These are phyloP conservation scores for Poecilobothrus nobilitatus DNA, from an alignment of 2,888 invertebrate species.

Conservation along the genomic window DNA sequence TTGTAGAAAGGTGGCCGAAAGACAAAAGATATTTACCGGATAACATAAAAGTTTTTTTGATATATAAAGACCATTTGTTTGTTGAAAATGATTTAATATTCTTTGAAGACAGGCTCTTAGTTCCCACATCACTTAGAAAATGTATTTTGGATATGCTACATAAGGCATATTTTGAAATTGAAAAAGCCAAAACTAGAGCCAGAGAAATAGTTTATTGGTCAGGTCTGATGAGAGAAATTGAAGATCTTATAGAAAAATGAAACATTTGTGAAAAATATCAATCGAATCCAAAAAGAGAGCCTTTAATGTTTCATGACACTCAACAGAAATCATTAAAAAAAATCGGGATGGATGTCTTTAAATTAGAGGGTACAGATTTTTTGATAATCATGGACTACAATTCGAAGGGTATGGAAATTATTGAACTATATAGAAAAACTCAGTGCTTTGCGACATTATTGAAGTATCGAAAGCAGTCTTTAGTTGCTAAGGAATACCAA, in stretches of 20 bases:
- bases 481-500: too few species aligned
- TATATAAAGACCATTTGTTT: neutral
- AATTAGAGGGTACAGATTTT: too few species aligned
- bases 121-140: slow-evolving; percentile 13
- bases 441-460: too few species aligned
- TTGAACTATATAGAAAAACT: too few species aligned
- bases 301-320: too few species aligned
- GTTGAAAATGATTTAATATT: slow-evolving; percentile 10
- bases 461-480: too few species aligned
- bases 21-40: slow-evolving; percentile 18
- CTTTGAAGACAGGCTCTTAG: slow-evolving; percentile 14
- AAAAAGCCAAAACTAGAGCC: neutral
- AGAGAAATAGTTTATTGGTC: slow-evolving; percentile 9
- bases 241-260: neutral
- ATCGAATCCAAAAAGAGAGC: too few species aligned
- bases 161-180: neutral
- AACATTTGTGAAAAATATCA: slow-evolving; percentile 6
- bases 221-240: neutral
- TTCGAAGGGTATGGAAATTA: too few species aligned
- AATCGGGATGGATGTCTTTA: too few species aligned
- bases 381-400: too few species aligned
- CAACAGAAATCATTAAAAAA: too few species aligned
- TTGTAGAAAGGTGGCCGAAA: slow-evolving; percentile 23
- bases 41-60: neutral
- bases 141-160: slow-evolving; percentile 19